These are phyloP conservation scores for Tipula confusa DNA, from an alignment of 2,888 invertebrate genomes.

Conservation along the genomic window DNA sequence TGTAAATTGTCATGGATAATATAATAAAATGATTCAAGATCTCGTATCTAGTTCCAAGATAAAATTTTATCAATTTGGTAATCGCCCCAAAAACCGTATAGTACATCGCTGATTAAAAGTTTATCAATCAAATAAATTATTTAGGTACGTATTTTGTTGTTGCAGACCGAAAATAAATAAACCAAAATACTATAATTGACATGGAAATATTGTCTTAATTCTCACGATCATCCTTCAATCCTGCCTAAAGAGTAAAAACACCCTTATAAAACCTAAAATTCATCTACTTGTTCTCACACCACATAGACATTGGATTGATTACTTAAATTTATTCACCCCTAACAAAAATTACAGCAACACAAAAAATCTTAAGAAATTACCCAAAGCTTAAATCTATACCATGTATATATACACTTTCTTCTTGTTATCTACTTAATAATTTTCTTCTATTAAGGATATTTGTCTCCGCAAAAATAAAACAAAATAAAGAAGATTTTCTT, in stretches of 20 bases:
- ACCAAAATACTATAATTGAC: slow-evolving; percentile 3
- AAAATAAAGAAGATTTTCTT: background rate
- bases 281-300: background rate
- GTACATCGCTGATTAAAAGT: background rate
- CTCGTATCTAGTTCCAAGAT: too few relatives aligned
- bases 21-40: too few relatives aligned
- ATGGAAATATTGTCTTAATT: slow-evolving; percentile 25
- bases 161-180: slow-evolving; percentile 3
- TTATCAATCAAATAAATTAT: background rate
- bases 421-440: slow-evolving; percentile 16
- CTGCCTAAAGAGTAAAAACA: background rate
- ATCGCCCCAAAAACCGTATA: too few relatives aligned
- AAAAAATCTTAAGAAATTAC: background rate
- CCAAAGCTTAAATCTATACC: background rate
- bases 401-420: background rate
- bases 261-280: background rate
- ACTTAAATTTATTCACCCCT: slow-evolving; percentile 3
- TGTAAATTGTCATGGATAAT: too few relatives aligned
- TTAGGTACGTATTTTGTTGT: background rate
- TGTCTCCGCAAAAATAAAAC: background rate
- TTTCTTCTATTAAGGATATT: slow-evolving; percentile 25
- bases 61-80: too few relatives aligned
- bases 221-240: background rate
- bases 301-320: background rate
- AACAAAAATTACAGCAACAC: background rate